These are phyloP conservation scores for Sipunculus nudus DNA, from an alignment of 2,888 invertebrate species.

Conservation along the genomic window DNA sequence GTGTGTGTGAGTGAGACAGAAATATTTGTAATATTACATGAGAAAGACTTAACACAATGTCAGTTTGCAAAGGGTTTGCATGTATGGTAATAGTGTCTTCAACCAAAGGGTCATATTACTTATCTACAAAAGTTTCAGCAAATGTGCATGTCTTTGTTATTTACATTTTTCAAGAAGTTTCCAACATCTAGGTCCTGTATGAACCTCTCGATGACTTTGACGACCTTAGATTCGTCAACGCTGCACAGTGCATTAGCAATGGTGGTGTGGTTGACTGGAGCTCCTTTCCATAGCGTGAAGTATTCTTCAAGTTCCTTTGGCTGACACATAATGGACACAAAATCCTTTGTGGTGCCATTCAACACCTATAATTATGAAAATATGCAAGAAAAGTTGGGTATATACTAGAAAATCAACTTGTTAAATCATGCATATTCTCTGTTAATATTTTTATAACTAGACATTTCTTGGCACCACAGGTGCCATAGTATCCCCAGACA, in stretches of 20 bases:
- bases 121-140: background rate
- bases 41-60: no score
- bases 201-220: slow-evolving; percentile 40
- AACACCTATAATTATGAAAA: slow-evolving; percentile 7
- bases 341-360: slow-evolving; percentile 18
- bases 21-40: no score
- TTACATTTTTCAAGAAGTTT: slow-evolving; percentile 49
- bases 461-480: no score
- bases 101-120: background rate
- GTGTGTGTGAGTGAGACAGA: no score
- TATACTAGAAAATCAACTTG: no score
- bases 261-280: slow-evolving; percentile 25
- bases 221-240: slow-evolving; percentile 34
- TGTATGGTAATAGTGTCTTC: no score
- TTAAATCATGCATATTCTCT: no score
- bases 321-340: slow-evolving; percentile 16
- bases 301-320: slow-evolving; percentile 10
- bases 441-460: no score
- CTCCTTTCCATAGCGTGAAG: slow-evolving; percentile 28
- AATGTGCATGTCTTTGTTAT: slow-evolving; percentile 8
- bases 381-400: no score
- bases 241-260: slow-evolving; percentile 49
- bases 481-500: no score
- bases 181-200: slow-evolving; percentile 48
- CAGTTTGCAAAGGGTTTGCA: no score